A percentile compares a stretch with the other conserved stretches of the same genome.
Evolutionary conservation across 2,797 vertebrate genomes (phyloP).

Genomic region (Sebastes matsubarae): DNA sequence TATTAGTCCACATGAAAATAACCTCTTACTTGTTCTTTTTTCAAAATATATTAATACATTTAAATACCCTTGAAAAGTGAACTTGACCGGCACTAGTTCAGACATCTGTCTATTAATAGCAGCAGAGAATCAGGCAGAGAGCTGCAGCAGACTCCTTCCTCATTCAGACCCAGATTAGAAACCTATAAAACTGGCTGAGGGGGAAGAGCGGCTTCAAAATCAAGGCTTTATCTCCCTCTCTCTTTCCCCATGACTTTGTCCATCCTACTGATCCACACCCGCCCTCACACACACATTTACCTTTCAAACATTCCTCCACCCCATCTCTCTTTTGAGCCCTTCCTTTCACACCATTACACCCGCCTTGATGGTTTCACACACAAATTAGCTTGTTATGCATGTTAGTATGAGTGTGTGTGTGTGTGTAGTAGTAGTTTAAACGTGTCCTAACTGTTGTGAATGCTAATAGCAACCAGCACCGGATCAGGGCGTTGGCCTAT

Average conservation of each 20-base stretch:
- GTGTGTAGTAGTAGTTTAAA: not conserved
- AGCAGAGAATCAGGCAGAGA: slow-evolving; percentile 25
- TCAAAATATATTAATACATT: not conserved
- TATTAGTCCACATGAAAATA: not conserved
- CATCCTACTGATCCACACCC: not conserved
- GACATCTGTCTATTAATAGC: slow-evolving; percentile 64
- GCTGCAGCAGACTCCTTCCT: slow-evolving; percentile 41
- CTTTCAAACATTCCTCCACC: slow-evolving; percentile 13
- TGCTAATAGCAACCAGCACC: slow-evolving; percentile 30
- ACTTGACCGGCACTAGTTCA: slow-evolving; percentile 39
- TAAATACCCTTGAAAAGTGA: slow-evolving; percentile 38
- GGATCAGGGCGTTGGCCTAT: slow-evolving; percentile 63
- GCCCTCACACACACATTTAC: not conserved
- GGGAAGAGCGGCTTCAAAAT: slow-evolving; percentile 1
- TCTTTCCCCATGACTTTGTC: not conserved
- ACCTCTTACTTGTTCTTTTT: not conserved
- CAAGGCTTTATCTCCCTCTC: slow-evolving; percentile 5
- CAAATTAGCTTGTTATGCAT: slow-evolving; percentile 5
- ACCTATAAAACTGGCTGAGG: slow-evolving; percentile 30
- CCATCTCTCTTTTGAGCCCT: not conserved
- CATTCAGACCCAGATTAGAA: slow-evolving; percentile 53
- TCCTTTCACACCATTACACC: slow-evolving; percentile 22
- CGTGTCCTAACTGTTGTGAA: slow-evolving; percentile 17
- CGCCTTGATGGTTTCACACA: slow-evolving; percentile 12
- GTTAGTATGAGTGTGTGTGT: not conserved